Evolutionary conservation across 2,888 invertebrate genomes (phyloP).

Genomic region (Panopea generosa): DNA sequence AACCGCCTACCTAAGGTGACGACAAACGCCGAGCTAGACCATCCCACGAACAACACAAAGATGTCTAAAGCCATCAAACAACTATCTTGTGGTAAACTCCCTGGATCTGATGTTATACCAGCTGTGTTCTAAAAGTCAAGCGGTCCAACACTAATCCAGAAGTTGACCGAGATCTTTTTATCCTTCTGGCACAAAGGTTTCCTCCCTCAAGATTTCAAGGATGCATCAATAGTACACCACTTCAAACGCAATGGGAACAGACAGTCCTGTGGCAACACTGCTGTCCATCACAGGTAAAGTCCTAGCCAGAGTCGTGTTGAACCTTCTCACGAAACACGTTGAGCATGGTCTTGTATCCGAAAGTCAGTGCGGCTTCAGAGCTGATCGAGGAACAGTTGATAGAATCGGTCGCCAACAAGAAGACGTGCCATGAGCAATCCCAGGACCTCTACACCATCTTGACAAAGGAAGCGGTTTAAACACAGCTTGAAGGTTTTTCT

Average conservation of each 20-base stretch:
- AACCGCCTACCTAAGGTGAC: conserved; percentile 7
- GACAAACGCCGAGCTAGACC: too few relatives aligned
- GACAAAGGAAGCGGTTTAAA: too few relatives aligned
- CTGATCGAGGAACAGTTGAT: conserved; percentile 15
- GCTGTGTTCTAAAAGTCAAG: conserved; percentile 45
- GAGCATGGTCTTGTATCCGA: neutral
- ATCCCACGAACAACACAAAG: too few relatives aligned
- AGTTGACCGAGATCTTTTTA: neutral
- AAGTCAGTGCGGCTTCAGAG: neutral
- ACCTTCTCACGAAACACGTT: neutral
- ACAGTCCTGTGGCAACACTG: conserved; percentile 15
- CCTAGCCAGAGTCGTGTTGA: neutral
- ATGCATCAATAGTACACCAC: conserved; percentile 45
- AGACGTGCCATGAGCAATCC: conserved; percentile 49
- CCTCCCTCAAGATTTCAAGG: conserved; percentile 56
- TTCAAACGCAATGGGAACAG: conserved; percentile 23
- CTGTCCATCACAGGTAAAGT: conserved; percentile 3
- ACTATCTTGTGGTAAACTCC: conserved; percentile 2
- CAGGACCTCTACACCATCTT: conserved; percentile 1
- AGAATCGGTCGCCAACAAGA: conserved; percentile 32
- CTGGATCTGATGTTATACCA: conserved; percentile 38
- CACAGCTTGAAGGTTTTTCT: too few relatives aligned
- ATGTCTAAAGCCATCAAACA: conserved; percentile 21
- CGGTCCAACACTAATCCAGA: conserved; percentile 1
- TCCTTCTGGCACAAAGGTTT: conserved; percentile 10